Evolutionary conservation across 2,888 invertebrate genomes (phyloP).

Genomic region (Arge pagana): DNA sequence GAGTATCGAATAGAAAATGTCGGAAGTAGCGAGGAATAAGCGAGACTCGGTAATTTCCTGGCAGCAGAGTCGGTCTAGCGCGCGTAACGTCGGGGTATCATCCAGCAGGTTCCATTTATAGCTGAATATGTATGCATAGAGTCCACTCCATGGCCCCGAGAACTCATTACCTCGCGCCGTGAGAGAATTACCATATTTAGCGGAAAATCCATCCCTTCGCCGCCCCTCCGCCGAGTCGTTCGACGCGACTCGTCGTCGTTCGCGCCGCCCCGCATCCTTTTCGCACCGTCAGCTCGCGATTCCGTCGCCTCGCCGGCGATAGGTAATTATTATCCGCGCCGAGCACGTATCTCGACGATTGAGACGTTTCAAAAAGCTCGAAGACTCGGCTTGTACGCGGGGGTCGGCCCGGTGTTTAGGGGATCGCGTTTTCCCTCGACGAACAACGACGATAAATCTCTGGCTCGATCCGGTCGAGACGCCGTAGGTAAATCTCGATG

Average conservation of each 20-base stretch:
- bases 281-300: constrained; percentile 33
- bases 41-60: background rate
- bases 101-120: constrained; percentile 51
- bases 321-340: no score
- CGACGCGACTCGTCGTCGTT: constrained; percentile 36
- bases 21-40: no score
- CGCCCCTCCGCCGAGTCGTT: constrained; percentile 12
- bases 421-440: constrained; percentile 11
- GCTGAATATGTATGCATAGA: constrained; percentile 56
- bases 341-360: no score
- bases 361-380: constrained; percentile 11
- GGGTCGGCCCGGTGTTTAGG: constrained; percentile 7
- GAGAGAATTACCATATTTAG: constrained; percentile 56
- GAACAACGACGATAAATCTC: constrained; percentile 18
- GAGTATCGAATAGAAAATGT: no score
- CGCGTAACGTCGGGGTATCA: constrained; percentile 11
- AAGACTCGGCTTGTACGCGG: constrained; percentile 6
- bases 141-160: constrained; percentile 47
- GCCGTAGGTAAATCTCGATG: no score
- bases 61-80: constrained; percentile 3
- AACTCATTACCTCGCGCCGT: constrained; percentile 53
- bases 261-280: constrained; percentile 28
- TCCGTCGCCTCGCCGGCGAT: no score
- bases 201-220: constrained; percentile 36
- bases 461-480: constrained; percentile 5